Percentiles rank a stretch among this genome's conserved stretches.
Evolutionary conservation across 2,888 invertebrate genomes (phyloP).

Genomic region (Ryuthela nishihirai): DNA sequence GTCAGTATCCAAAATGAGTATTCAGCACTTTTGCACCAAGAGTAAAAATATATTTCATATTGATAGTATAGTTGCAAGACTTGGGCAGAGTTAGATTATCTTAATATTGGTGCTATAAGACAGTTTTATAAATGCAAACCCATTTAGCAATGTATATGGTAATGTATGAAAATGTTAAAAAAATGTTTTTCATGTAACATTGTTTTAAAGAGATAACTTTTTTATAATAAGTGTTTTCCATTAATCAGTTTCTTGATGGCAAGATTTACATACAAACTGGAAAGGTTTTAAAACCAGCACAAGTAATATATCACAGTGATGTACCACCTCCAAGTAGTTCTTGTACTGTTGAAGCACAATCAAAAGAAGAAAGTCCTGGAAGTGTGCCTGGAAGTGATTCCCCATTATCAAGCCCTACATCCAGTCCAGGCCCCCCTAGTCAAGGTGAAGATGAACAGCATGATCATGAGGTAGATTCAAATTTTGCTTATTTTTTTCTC

Average conservation of each 20-base stretch:
- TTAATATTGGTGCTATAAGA: too few relatives aligned
- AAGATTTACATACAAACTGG: conserved; percentile 69
- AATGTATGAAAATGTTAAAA: too few relatives aligned
- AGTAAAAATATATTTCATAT: too few relatives aligned
- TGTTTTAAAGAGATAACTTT: too few relatives aligned
- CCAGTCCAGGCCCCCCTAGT: neutral
- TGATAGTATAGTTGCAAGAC: too few relatives aligned
- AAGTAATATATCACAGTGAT: conserved; percentile 32
- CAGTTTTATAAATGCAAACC: too few relatives aligned
- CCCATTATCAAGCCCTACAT: neutral
- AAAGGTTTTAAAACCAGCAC: conserved; percentile 60
- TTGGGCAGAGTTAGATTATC: too few relatives aligned
- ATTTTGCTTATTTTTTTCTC: neutral
- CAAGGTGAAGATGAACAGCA: neutral
- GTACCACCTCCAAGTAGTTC: neutral
- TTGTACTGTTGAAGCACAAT: neutral
- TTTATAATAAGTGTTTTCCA: too few relatives aligned
- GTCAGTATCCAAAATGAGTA: too few relatives aligned
- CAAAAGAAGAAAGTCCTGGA: neutral
- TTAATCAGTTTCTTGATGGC: conserved; percentile 68
- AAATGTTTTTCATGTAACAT: too few relatives aligned
- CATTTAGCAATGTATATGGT: too few relatives aligned
- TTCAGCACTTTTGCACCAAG: too few relatives aligned
- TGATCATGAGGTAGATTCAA: neutral
- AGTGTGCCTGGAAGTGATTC: neutral